Base-by-base conservation (phyloP, 1,140 invertebrate genomes). In the Drosophila yakuba region DNA sequence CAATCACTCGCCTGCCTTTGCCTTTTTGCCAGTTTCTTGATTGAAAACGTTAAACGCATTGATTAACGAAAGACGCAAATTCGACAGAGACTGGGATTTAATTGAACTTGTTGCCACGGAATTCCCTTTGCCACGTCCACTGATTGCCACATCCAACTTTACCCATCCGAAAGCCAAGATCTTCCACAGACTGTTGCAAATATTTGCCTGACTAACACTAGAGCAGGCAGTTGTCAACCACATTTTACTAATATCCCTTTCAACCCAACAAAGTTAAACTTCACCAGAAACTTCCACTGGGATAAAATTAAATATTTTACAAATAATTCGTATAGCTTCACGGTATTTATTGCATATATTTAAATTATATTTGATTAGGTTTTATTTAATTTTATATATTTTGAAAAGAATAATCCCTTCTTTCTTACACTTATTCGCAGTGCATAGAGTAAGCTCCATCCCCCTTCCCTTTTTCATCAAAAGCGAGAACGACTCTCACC, bases 11-110 rank as follows among this genome's bases (percentile, higher is more conserved):
- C 39, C 59, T 55, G 67, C 56, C 12, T 43, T 41, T 61, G 82
- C 74, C 78, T 61, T 81, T 76, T 88, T 88, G 82, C 71, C 75
- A 71, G 71, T 75, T 76, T 72, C 78, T 79, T 89, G 84, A 86
- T 88, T 86, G 79, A 86, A 86, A 88, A 74, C 84, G 84, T 89
- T 88, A 88, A 88, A 89, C 83, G 71, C 83, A 88, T 88, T 88
- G 84, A 88, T 88, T 88, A 88, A 83, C 84, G 57, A 56, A 68
- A 54, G 38, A 59, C 44, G 47, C 45, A 63, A 58, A 50, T 56
- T 48, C 71, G 54, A 36, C 1, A 63, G 35, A 58, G 62, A 75
- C 85, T 64, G 78, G 38, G 69, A 78, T 83, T 88, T 88, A 88
- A 88, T 88, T 88, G 83, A 83, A 88, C 75, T 89, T 81, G 62